A percentile compares a stretch with the other conserved stretches of the same genome.
Evolutionary conservation across 2,113 vertebrate species (phyloP).

Genomic region (Oreochromis spilurus): DNA sequence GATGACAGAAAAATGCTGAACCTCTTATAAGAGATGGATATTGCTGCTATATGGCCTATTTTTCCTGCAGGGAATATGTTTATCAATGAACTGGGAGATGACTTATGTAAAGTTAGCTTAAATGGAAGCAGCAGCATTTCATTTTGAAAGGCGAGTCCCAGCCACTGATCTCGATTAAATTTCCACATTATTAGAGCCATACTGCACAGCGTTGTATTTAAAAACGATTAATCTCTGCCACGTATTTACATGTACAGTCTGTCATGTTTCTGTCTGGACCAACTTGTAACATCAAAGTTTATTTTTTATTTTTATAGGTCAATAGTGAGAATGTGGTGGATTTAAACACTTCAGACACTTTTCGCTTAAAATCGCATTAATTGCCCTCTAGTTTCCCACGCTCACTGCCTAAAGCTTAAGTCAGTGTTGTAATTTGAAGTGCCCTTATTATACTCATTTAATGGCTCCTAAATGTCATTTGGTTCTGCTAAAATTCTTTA

Average conservation of each 20-base stretch:
- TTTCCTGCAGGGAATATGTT: background rate
- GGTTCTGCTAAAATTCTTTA: background rate
- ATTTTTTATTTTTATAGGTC: conserved; percentile 28
- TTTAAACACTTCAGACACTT: background rate
- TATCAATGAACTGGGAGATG: background rate
- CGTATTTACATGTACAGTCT: background rate
- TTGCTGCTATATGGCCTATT: background rate
- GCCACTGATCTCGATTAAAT: background rate
- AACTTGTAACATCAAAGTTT: background rate
- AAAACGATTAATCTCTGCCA: background rate
- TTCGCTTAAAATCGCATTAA: background rate
- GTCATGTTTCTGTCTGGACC: background rate
- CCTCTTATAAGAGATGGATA: background rate
- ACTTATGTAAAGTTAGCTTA: background rate
- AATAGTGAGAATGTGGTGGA: background rate
- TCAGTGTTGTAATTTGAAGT: background rate
- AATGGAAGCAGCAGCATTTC: background rate
- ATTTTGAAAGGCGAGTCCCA: background rate
- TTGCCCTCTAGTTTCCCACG: background rate
- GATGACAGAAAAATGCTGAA: background rate
- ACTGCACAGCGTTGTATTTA: background rate
- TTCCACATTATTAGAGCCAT: background rate
- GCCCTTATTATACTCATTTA: background rate
- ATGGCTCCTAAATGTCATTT: background rate
- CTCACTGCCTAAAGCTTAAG: background rate